Base-by-base conservation (phyloP, 2,888 invertebrate species). In the Tholera decimalis region DNA sequence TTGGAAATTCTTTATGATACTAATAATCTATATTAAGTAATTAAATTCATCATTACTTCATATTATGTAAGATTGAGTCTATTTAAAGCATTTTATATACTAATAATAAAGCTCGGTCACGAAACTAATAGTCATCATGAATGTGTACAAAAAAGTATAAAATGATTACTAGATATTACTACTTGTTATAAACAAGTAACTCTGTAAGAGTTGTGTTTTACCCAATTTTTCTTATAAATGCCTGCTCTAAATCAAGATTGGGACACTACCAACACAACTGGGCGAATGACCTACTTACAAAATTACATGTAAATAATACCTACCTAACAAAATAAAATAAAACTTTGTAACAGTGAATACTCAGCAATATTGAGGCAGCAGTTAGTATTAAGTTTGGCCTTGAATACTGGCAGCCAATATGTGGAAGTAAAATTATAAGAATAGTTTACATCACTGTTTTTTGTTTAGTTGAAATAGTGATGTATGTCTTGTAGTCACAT, bases 371-470 rank as follows among this genome's bases (percentile, higher is more conserved):
- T 62, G 35, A 51, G 47, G 30, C 53, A 71, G 51, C 7, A 13
- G 46, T 54, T 46, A 8, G 53, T 53, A 49, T 44, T 55, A 61
- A 64, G 28, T 39, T 57, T 78, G 78, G 28, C 83, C 80, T 81
- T 81, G 80, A 73, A 57, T 65, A 62, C 46, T 49, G 47, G 33
- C 63, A 50, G 53, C 60, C 54, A 59, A 58, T 57, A 55, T 44
- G 28, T 59, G n/a, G 50, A 67, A 68, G 59, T 60, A 60, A 49
- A 54, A 43, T 41, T 59, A 49, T 39, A 61, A 49, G 43, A 69
- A 50, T 59, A 74, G 57, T 66, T 63, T 66, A 69, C 61, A 77
- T 69, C 49, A 62, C 49, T 37, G 18, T 61, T 82, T 71, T 82
- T 80, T 79, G 55, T 64, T 59, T 35, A 37, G 49, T 51, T 56